phyloP scores from a whole-genome alignment of 37 sponge, comb jelly and placozoan genomes.

The Beroe forskalii region DNA sequence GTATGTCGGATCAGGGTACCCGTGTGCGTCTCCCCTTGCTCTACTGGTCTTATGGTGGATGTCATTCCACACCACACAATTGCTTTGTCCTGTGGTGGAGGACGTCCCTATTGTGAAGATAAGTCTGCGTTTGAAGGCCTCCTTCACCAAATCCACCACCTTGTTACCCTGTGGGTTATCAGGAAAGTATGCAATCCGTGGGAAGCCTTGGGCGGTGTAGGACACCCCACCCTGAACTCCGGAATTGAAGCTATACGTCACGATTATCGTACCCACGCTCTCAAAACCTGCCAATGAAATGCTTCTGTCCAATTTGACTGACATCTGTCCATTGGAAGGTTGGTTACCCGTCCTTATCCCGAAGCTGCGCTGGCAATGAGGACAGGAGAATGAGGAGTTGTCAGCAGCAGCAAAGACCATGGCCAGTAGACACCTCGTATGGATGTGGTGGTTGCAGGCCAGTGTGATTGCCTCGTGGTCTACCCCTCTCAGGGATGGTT shows the following conservation, averaged over 20 bases:
- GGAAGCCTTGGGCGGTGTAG: slow-evolving; percentile 82
- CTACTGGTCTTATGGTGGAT: slow-evolving; percentile 97
- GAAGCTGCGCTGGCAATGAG: slow-evolving; percentile 86
- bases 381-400: slow-evolving; percentile 70
- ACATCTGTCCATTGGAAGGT: slow-evolving; percentile 78
- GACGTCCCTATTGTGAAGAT: slow-evolving; percentile 97
- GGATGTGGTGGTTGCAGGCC: slow-evolving; percentile 24
- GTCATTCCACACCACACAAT: slow-evolving; percentile 97
- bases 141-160: slow-evolving; percentile 78
- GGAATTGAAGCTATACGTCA: slow-evolving; percentile 77
- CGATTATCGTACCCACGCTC: slow-evolving; percentile 74
- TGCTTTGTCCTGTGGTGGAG: slow-evolving; percentile 79
- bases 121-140: slow-evolving; percentile 88
- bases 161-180: slow-evolving; percentile 81
- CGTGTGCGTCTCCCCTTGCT: slow-evolving; percentile 73
- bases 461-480: neutral
- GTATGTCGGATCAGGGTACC: slow-evolving; percentile 96
- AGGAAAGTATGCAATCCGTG: slow-evolving; percentile 90
- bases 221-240: slow-evolving; percentile 78
- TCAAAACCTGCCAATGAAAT: slow-evolving; percentile 79
- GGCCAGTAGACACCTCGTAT: slow-evolving; percentile 26
- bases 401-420: neutral
- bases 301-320: slow-evolving; percentile 24
- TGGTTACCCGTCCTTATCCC: slow-evolving; percentile 91
- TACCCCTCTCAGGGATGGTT: neutral